Evolutionary conservation across 2,113 vertebrate genomes (phyloP), one percentile per base, ranked within the genome.

Genomic region (Bubo bubo): DNA sequence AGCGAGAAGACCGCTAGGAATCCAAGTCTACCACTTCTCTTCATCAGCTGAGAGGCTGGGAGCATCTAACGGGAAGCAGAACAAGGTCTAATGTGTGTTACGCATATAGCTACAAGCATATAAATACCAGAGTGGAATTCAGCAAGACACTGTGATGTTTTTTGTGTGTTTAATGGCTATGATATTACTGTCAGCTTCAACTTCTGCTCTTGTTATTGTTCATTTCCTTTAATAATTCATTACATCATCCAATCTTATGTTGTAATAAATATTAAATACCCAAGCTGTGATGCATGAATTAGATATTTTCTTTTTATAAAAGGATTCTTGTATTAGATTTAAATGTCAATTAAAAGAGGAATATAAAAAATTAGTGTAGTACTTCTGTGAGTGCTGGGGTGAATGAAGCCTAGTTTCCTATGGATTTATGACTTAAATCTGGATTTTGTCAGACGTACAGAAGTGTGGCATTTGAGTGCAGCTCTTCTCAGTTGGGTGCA

Each of bases 261-360:
- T 95, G 93, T 64, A 76, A 94, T 97, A 97, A 97, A 97, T 95
- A 97, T 95, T 91, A 94, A 97, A 95, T 60, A 93, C 66, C 14
- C 93, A 62, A 70, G 62, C 85, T 91, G 91, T 79, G 95, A 90
- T 82, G 91, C 81, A 43, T 88, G 77, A 93, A 93, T 95, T 94
- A 91, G 91, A 66, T 75, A 37, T 88, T 83, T 95, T 87, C 71
- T 72, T 95, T 85, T 90, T 70, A 76, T 87, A 39, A 94, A 92
- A 94, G 71, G 59, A 56, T 60, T 66, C 43, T 83, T 88, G 74
- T 77, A 80, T 96, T 45, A 66, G 91, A 91, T 93, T 73, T 88
- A 95, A 90, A 90, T 88, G 91, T 70, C 89, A 95, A 62, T 94
- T 95, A 95, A 90, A 93, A 83, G 71, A 66, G 79, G 90, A 81